Percentiles rank a stretch among this genome's conserved stretches.
phyloP scores from a whole-genome alignment of 2,888 invertebrate genomes.

The Teleogryllus oceanicus region DNA sequence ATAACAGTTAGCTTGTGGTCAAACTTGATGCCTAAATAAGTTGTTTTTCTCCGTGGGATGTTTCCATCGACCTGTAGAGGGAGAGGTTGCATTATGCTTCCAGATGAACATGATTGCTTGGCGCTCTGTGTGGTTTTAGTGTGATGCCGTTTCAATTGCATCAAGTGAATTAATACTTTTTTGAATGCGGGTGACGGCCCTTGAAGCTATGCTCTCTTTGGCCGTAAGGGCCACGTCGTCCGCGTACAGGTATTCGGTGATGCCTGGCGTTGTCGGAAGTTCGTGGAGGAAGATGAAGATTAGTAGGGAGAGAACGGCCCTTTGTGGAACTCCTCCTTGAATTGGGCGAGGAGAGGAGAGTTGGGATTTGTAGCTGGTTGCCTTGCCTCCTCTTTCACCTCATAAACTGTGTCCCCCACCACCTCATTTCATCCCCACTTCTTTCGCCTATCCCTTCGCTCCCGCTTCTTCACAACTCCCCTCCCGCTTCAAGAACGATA shows the following conservation, averaged over 20 bases:
- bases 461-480: too few relatives aligned
- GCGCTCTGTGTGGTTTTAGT: neutral
- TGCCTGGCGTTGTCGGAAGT: neutral
- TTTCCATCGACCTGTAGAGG: neutral
- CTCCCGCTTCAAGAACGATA: too few relatives aligned
- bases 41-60: neutral
- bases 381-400: too few relatives aligned
- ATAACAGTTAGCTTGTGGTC: too few relatives aligned
- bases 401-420: too few relatives aligned
- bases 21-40: neutral
- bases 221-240: neutral
- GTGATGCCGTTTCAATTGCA: neutral
- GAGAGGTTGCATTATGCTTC: neutral
- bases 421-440: too few relatives aligned
- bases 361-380: neutral
- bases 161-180: neutral
- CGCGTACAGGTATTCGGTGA: neutral
- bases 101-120: neutral
- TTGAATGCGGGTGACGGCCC: neutral
- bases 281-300: neutral
- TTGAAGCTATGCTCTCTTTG: neutral
- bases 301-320: neutral
- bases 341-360: neutral
- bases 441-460: too few relatives aligned
- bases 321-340: neutral